Base-by-base conservation (phyloP, 2,797 vertebrate genomes). In the Pseudomugil gertrudae region DNA sequence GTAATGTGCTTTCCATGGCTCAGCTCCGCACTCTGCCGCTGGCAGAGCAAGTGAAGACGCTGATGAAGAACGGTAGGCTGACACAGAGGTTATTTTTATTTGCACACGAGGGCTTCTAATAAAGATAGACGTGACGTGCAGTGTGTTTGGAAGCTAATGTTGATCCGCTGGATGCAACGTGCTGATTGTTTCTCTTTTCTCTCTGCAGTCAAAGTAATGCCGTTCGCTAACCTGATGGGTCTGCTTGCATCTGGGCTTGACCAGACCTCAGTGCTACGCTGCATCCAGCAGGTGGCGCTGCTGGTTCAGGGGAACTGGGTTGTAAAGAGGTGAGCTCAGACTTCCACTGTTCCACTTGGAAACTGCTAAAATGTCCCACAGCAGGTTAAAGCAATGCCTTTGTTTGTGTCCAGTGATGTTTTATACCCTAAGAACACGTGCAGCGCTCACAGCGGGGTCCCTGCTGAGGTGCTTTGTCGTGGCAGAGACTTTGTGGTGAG, bases 261-360 rank as follows among this genome's bases (percentile, higher is more conserved):
- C 87, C 94, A 96, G 0, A 96, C 96, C 0, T 81, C 97, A 15
- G 97, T 95, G 71, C 89, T 99, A 79, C 95, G 98, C 62, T 98
- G 98, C 83, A 96, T 99, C 88, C 98, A 99, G 88, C 98, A 99
- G 94, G 98, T 99, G 96, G 96, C 98, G 13, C 95, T 99, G 92
- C 90, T 99, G 72, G 96, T 99, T 62, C 98, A 99, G 88, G 98
- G 98, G 33, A 99, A 98, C 94, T 99, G 98, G 98, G 98, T 99
- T 7, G 96, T 99, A 7, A 99, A 99, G 86, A 99, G 98, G 98
- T 98, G 88, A 74, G 88, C 15, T 10, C 29, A 43, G 5, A 11
- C 17, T 19, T n/a, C 17, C 15, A 4, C 23, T 24, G 24, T 23
- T 40, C 38, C 36, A 38, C 23, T 24, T 11, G n/a, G 6, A 3